Conservation (phyloP, 2,888 invertebrate genomes). For the Noctua janthe region DNA sequence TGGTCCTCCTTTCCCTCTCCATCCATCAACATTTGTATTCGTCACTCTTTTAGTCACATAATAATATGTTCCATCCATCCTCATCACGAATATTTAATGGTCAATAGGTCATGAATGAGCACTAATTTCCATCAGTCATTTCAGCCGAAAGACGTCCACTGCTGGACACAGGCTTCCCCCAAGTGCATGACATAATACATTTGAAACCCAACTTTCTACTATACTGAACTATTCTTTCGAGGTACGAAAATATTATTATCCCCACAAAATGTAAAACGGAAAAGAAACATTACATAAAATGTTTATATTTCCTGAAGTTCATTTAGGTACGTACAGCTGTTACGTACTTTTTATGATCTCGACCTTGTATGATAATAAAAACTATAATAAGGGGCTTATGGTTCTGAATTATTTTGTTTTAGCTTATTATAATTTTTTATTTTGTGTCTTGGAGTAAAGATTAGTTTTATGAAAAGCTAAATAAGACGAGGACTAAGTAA, state of each 20-base stretch:
- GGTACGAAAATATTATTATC: not conserved
- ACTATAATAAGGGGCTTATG: constrained; percentile 1
- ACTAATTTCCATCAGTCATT: not conserved
- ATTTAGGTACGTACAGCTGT: not conserved
- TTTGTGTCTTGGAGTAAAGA: not conserved
- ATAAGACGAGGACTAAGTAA: too few species aligned
- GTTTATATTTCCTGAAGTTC: constrained; percentile 12
- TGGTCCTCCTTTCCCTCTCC: too few species aligned
- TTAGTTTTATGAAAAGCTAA: too few species aligned
- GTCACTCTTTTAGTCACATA: too few species aligned
- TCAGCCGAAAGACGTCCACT: too few species aligned
- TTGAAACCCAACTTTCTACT: not conserved
- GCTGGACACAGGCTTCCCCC: too few species aligned
- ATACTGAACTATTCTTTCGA: not conserved
- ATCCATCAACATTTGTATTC: too few species aligned
- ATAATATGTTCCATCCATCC: too few species aligned
- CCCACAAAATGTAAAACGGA: not conserved
- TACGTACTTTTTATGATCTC: constrained; percentile 2
- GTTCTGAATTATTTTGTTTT: not conserved
- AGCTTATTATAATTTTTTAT: not conserved
- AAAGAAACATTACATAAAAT: not conserved
- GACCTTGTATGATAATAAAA: constrained; percentile 14
- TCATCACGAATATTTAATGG: not conserved
- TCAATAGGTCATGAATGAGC: not conserved
- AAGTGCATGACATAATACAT: not conserved